Conservation (phyloP, 2,113 vertebrate species). For the Gymnorhina tibicen region DNA sequence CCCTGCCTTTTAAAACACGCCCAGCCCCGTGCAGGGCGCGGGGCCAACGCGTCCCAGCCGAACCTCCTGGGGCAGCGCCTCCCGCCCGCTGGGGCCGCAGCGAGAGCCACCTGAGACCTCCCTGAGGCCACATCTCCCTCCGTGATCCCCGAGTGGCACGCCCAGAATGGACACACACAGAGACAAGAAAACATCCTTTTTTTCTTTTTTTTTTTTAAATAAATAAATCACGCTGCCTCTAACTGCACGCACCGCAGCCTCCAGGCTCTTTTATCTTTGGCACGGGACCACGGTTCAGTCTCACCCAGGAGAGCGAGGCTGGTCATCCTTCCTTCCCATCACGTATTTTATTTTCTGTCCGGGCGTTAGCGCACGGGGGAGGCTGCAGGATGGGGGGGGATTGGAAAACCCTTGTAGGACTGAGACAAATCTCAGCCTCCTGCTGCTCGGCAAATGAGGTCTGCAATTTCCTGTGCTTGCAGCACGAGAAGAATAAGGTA, state of each 20-base stretch:
- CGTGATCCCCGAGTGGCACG: not conserved
- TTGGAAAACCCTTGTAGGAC: not conserved
- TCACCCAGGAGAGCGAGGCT: not conserved
- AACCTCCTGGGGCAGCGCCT: not conserved
- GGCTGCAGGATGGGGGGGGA: not conserved
- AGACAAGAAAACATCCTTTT: not conserved
- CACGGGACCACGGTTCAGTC: not conserved
- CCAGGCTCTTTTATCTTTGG: not conserved
- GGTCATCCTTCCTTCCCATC: not conserved
- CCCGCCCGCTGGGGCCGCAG: not conserved
- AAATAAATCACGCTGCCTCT: not conserved
- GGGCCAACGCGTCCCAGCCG: not conserved
- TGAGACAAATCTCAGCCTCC: constrained; percentile 24
- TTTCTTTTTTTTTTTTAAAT: not conserved
- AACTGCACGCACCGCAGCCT: not conserved
- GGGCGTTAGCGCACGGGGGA: not conserved
- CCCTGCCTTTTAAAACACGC: not conserved
- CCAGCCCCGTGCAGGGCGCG: not conserved
- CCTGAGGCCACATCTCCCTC: not conserved
- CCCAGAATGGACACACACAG: not conserved
- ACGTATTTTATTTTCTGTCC: not conserved
- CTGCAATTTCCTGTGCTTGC: constrained; percentile 31
- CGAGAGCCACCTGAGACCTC: not conserved
- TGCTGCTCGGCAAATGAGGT: not conserved
- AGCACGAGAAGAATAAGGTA: constrained; percentile 8